These are phyloP conservation scores for Hippocampus guttulatus DNA, from an alignment of 2,113 vertebrate genomes.

Conservation along the genomic window DNA sequence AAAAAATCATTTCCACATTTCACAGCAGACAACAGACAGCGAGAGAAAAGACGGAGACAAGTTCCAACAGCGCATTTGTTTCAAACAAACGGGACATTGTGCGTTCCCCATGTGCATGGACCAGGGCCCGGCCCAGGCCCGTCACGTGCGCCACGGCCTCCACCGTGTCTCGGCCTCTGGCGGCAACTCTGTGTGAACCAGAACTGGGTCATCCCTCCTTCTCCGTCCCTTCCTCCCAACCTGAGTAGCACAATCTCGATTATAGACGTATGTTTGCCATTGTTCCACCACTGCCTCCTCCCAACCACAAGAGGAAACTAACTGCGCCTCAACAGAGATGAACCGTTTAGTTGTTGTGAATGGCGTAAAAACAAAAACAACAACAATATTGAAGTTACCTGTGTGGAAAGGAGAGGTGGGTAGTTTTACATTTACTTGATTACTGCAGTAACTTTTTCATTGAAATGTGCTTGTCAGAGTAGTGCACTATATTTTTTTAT, in stretches of 20 bases:
- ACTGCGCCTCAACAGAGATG: conserved; percentile 2
- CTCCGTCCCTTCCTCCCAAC: conserved; percentile 32
- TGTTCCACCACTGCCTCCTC: conserved; percentile 22
- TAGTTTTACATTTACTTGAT: neutral
- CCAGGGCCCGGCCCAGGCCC: conserved; percentile 58
- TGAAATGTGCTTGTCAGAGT: no score
- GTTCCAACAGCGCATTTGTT: conserved; percentile 62
- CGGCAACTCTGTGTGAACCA: conserved; percentile 60
- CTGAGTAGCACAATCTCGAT: conserved; percentile 36
- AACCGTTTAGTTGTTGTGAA: neutral
- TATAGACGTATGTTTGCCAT: conserved; percentile 46
- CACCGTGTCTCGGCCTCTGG: conserved; percentile 55
- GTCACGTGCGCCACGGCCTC: conserved; percentile 65
- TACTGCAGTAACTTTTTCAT: neutral
- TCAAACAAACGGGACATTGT: conserved; percentile 74
- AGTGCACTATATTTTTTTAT: no score
- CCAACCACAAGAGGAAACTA: conserved; percentile 13
- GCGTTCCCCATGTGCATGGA: conserved; percentile 58
- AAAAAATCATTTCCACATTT: conserved; percentile 84
- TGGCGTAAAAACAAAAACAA: neutral
- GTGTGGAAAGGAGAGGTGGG: neutral
- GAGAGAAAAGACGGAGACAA: conserved; percentile 55
- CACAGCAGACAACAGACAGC: conserved; percentile 68
- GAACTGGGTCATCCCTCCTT: conserved; percentile 68
- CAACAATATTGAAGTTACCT: neutral